A percentile compares a stretch with the other conserved stretches of the same genome.
phyloP scores from a whole-genome alignment of 2,797 vertebrate genomes.

The Periophthalmus magnuspinnatus region DNA sequence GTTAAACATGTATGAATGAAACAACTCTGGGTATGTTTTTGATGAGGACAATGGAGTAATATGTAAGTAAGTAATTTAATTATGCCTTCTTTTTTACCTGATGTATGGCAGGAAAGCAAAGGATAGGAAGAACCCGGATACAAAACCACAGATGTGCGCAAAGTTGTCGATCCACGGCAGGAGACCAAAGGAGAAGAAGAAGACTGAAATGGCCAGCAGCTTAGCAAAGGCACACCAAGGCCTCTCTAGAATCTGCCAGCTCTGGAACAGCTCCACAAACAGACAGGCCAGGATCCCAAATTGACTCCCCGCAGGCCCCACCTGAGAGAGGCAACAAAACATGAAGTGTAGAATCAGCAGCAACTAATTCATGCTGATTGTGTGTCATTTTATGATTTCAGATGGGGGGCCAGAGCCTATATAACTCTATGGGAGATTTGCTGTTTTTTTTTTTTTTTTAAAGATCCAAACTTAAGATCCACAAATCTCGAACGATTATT shows the following conservation, averaged over 20 bases:
- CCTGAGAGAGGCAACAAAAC: slow-evolving; percentile 69
- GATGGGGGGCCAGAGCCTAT: too few species aligned
- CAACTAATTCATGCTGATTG: too few species aligned
- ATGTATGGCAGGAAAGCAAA: slow-evolving; percentile 97
- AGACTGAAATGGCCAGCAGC: slow-evolving; percentile 89
- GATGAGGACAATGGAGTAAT: too few species aligned
- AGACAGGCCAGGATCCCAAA: slow-evolving; percentile 98
- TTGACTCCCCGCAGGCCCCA: slow-evolving; percentile 96
- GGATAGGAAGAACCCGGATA: slow-evolving; percentile 96
- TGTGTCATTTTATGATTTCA: too few species aligned
- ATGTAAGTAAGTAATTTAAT: too few species aligned
- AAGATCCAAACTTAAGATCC: too few species aligned
- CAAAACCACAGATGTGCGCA: slow-evolving; percentile 92
- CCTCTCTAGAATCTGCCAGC: slow-evolving; percentile 96
- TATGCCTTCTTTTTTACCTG: slow-evolving; percentile 56
- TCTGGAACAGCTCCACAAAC: slow-evolving; percentile 98
- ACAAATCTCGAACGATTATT: too few species aligned
- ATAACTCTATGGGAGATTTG: too few species aligned
- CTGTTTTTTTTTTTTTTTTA: too few species aligned
- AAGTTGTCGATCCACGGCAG: slow-evolving; percentile 99
- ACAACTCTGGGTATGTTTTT: too few species aligned
- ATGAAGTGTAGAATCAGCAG: too few species aligned
- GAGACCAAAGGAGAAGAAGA: slow-evolving; percentile 94
- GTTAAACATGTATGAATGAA: too few species aligned
- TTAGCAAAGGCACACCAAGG: slow-evolving; percentile 96